Percentiles rank a stretch among this genome's conserved stretches.
phyloP scores from a whole-genome alignment of 2,113 vertebrate genomes.

The Corynorhinus townsendii region DNA sequence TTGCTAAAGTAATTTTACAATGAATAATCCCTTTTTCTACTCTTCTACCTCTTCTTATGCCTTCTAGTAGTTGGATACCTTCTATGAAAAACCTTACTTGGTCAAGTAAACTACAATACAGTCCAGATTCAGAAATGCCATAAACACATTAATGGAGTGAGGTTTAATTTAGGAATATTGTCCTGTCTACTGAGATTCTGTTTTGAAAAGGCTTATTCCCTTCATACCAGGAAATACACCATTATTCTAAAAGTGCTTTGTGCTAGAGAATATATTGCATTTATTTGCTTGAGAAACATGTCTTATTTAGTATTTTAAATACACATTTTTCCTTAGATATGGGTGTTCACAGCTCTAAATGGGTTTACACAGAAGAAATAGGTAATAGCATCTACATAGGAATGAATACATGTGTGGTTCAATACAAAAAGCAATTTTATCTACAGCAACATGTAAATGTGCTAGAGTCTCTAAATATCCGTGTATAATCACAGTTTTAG shows the following conservation, averaged over 20 bases:
- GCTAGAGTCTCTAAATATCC: background rate
- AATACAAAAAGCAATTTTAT: background rate
- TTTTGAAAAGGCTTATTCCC: background rate
- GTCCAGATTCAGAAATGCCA: background rate
- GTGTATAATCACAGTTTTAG: too few relatives aligned
- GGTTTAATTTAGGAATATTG: background rate
- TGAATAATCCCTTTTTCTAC: background rate
- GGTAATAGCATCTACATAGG: background rate
- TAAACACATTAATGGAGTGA: background rate
- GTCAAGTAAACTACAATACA: background rate
- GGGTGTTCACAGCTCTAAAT: background rate
- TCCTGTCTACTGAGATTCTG: background rate
- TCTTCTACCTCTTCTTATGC: background rate
- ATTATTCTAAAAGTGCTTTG: background rate
- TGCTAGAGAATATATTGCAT: background rate
- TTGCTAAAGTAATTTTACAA: background rate
- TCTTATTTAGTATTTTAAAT: background rate
- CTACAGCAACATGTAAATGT: too few relatives aligned
- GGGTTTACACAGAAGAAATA: background rate
- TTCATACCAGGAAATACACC: background rate
- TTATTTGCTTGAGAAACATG: background rate
- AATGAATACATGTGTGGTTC: fast-evolving
- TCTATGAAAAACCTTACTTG: background rate
- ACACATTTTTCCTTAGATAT: background rate
- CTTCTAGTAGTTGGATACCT: background rate